Evolutionary conservation across 2,797 vertebrate genomes (phyloP).

Genomic region (Diceros bicornis): DNA sequence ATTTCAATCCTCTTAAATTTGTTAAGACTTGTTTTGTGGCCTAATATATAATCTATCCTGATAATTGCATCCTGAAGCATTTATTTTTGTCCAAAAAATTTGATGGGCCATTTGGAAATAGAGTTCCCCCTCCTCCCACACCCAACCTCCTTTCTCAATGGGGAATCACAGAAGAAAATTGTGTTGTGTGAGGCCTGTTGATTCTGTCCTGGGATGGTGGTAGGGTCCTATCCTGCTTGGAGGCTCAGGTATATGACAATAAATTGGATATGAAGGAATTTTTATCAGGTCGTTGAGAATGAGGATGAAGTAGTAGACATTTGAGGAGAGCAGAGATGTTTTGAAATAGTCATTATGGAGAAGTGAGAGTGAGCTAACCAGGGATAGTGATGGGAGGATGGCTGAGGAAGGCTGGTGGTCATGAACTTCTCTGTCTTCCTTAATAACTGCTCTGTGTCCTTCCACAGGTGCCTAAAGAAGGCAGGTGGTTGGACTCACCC

Average conservation of each 20-base stretch:
- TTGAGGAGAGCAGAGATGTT: not conserved
- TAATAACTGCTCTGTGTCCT: not conserved
- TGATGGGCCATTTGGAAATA: not conserved
- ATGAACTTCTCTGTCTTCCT: not conserved
- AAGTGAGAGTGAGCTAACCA: not conserved
- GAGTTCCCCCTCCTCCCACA: rapidly evolving
- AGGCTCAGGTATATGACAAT: not conserved
- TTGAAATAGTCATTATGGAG: not conserved
- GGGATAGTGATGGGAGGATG: not conserved
- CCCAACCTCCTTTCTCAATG: not conserved
- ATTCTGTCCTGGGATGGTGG: not conserved
- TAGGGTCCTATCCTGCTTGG: not conserved
- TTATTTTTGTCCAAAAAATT: slow-evolving; percentile 40
- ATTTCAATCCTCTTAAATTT: too few relatives aligned
- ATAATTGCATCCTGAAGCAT: not conserved
- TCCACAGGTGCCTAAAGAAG: not conserved
- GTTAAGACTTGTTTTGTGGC: too few relatives aligned
- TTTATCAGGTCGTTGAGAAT: not conserved
- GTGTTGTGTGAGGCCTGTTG: not conserved
- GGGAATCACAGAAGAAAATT: not conserved
- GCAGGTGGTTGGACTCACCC: not conserved
- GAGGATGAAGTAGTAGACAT: not conserved
- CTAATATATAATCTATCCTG: too few relatives aligned
- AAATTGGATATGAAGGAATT: not conserved
- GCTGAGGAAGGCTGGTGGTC: not conserved